Conservation (phyloP, 2,888 invertebrate species). For the Theretra japonica region DNA sequence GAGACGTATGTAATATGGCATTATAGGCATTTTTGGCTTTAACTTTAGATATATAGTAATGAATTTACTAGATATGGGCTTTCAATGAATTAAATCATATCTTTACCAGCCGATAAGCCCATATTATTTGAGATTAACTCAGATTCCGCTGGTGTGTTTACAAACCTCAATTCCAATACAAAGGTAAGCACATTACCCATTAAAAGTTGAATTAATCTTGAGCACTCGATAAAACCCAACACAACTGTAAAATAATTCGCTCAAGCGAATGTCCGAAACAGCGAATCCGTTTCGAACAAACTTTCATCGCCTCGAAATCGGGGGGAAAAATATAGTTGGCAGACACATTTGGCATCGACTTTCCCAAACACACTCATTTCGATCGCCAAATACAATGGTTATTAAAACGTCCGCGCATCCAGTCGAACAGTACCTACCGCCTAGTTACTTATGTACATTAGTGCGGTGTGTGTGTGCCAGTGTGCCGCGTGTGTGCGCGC, state of each 20-base stretch:
- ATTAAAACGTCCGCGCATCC: conserved; percentile 76
- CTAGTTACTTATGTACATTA: conserved; percentile 39
- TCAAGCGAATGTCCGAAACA: conserved; percentile 9
- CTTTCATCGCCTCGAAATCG: conserved; percentile 27
- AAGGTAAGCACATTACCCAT: too few species aligned
- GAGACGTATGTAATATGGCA: not conserved
- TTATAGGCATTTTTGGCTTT: not conserved
- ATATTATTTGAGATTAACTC: not conserved
- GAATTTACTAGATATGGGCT: too few species aligned
- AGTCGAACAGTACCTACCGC: conserved; percentile 63
- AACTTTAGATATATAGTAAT: not conserved
- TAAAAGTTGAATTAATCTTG: not conserved
- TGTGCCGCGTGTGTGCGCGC: conserved; percentile 39
- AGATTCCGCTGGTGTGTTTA: too few species aligned
- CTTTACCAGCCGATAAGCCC: too few species aligned
- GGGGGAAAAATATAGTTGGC: conserved; percentile 43
- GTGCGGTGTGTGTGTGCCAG: conserved; percentile 40
- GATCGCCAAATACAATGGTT: conserved; percentile 85
- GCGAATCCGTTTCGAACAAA: conserved; percentile 19
- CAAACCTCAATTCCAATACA: too few species aligned
- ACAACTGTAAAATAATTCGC: not conserved
- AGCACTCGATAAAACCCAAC: not conserved
- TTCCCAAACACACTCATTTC: conserved; percentile 76
- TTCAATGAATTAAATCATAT: too few species aligned
- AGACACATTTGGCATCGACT: conserved; percentile 57